These are phyloP conservation scores for Conistra vaccinii DNA, from an alignment of 2,888 invertebrate genomes.

Conservation along the genomic window DNA sequence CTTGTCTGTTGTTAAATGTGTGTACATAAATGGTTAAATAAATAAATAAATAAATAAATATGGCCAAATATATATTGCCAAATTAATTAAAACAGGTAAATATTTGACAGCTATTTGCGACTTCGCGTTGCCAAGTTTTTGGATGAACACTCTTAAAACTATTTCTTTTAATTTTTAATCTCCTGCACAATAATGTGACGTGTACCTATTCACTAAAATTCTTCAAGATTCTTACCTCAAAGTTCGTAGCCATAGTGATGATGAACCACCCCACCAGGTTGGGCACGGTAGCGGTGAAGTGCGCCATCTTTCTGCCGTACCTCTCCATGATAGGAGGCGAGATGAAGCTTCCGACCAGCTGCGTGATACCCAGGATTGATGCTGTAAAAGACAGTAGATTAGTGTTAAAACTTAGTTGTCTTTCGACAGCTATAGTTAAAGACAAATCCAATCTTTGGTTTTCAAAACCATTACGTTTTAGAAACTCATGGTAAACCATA, in stretches of 20 bases:
- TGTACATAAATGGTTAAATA: too few species aligned
- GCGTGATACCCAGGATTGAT: conserved; percentile 68
- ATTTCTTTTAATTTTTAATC: neutral
- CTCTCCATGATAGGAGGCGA: conserved; percentile 82
- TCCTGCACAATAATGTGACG: neutral
- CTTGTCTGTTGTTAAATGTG: too few species aligned
- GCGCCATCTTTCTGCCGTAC: conserved; percentile 85
- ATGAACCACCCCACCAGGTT: conserved; percentile 87
- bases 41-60: too few species aligned
- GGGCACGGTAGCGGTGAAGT: conserved; percentile 83
- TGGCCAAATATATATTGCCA: too few species aligned
- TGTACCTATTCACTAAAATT: neutral
- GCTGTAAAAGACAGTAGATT: conserved; percentile 52
- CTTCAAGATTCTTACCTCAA: conserved; percentile 65
- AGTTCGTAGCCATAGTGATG: conserved; percentile 80
- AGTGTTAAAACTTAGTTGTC: neutral
- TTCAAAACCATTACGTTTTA: neutral
- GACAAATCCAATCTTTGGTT: neutral
- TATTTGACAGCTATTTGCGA: too few species aligned
- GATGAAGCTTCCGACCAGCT: conserved; percentile 72
- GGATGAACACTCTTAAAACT: too few species aligned
- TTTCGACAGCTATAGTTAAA: neutral
- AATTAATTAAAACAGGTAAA: too few species aligned
- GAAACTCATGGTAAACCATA: neutral
- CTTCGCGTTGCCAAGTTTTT: too few species aligned